Conservation (phyloP, 2,113 vertebrate species). For the Heteronetta atricapilla region DNA sequence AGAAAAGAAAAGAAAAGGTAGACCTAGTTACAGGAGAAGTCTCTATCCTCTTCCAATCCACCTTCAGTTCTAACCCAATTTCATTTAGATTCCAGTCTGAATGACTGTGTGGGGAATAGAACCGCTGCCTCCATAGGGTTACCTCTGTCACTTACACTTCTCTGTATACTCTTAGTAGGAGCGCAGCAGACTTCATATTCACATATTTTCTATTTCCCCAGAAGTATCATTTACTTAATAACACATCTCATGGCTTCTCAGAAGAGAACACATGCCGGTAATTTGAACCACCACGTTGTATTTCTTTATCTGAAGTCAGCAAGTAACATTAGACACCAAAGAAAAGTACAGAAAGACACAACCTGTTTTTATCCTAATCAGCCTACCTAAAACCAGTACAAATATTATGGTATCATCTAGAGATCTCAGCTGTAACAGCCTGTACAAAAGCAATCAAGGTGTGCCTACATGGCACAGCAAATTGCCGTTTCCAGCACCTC, state of each 20-base stretch:
- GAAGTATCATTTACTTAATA: conserved; percentile 10
- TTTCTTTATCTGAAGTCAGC: background rate
- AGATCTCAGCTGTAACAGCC: background rate
- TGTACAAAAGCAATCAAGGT: background rate
- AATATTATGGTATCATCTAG: background rate
- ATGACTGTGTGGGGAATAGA: background rate
- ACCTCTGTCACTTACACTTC: background rate
- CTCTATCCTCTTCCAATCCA: background rate
- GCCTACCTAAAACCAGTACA: background rate
- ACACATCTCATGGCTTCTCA: background rate
- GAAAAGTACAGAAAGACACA: background rate
- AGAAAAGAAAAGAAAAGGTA: background rate
- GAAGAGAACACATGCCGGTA: conserved; percentile 14
- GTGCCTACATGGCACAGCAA: background rate
- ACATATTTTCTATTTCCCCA: background rate
- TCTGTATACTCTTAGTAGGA: background rate
- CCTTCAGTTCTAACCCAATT: background rate
- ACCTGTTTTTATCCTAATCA: background rate
- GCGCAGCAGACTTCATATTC: background rate
- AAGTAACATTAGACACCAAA: background rate
- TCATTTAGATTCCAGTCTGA: background rate
- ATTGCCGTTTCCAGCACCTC: background rate
- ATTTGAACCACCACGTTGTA: conserved; percentile 30
- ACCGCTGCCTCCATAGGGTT: background rate
- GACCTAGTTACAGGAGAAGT: background rate